phyloP scores from a whole-genome alignment of 37 sponge, comb jelly and placozoan genomes.

The Spongia lamella region DNA sequence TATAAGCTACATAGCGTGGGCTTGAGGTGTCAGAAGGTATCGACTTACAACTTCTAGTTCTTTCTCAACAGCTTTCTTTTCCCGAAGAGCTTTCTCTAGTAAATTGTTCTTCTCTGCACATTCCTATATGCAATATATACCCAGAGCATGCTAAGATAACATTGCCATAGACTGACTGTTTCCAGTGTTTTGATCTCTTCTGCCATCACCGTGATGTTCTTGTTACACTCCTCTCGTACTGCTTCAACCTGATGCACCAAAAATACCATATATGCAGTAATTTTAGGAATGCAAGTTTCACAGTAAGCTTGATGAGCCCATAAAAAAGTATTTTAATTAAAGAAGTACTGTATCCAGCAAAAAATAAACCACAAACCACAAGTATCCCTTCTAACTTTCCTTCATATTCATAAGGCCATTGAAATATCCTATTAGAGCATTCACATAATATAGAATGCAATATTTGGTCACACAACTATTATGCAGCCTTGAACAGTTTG shows the following conservation, averaged over 20 bases:
- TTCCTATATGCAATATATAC: constrained; percentile 31
- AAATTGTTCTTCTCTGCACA: constrained; percentile 50
- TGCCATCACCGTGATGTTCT: constrained; percentile 75
- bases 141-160: neutral
- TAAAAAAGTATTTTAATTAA: no score
- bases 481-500: no score
- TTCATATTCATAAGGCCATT: no score
- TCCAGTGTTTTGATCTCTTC: constrained; percentile 78
- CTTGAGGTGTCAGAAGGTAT: no score
- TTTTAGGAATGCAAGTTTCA: neutral
- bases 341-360: constrained; percentile 9
- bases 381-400: neutral
- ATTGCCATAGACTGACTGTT: constrained; percentile 22
- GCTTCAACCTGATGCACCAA: constrained; percentile 27
- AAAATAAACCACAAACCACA: constrained; percentile 27
- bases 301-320: neutral
- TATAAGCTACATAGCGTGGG: no score
- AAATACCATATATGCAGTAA: no score
- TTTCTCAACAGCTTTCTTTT: constrained; percentile 56
- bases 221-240: constrained; percentile 73
- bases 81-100: constrained; percentile 51
- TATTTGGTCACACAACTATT: no score
- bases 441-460: constrained; percentile 8
- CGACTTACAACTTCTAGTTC: constrained; percentile 40
- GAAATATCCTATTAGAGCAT: no score